A percentile compares a stretch with the other conserved stretches of the same genome.
phyloP scores from a whole-genome alignment of 2,888 invertebrate genomes.

The Catocala sponsa region DNA sequence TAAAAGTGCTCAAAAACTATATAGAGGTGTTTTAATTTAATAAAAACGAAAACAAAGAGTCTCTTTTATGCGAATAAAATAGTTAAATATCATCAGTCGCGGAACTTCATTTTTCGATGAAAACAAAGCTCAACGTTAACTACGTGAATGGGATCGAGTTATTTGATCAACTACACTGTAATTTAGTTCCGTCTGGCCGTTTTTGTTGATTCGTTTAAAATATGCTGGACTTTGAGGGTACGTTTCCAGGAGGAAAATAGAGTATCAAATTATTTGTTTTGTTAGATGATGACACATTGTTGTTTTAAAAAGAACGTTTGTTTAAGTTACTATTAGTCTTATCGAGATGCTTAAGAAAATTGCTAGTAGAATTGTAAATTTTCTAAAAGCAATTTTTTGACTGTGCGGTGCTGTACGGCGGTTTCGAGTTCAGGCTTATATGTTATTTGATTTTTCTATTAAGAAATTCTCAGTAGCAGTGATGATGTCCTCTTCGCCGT shows the following conservation, averaged over 20 bases:
- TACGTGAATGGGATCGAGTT: slow-evolving; percentile 49
- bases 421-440: too few relatives aligned
- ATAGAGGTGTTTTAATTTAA: slow-evolving; percentile 24
- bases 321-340: too few relatives aligned
- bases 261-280: background rate
- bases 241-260: background rate
- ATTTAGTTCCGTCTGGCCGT: slow-evolving; percentile 51
- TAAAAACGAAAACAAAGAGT: slow-evolving; percentile 30
- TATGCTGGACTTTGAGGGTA: slow-evolving; percentile 21
- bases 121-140: slow-evolving; percentile 47
- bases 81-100: slow-evolving; percentile 38
- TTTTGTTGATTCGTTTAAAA: slow-evolving; percentile 54
- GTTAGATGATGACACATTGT: too few relatives aligned
- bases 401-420: too few relatives aligned
- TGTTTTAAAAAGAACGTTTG: too few relatives aligned
- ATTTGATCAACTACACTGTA: slow-evolving; percentile 57
- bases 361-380: too few relatives aligned
- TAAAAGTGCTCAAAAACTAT: slow-evolving; percentile 2
- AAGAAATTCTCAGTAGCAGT: too few relatives aligned
- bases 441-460: too few relatives aligned
- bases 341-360: too few relatives aligned
- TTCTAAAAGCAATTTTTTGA: too few relatives aligned
- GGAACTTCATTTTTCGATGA: slow-evolving; percentile 48
- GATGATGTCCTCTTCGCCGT: too few relatives aligned
- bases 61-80: slow-evolving; percentile 38